phyloP scores from a whole-genome alignment of 2,113 vertebrate genomes.

The Hoplias malabaricus region DNA sequence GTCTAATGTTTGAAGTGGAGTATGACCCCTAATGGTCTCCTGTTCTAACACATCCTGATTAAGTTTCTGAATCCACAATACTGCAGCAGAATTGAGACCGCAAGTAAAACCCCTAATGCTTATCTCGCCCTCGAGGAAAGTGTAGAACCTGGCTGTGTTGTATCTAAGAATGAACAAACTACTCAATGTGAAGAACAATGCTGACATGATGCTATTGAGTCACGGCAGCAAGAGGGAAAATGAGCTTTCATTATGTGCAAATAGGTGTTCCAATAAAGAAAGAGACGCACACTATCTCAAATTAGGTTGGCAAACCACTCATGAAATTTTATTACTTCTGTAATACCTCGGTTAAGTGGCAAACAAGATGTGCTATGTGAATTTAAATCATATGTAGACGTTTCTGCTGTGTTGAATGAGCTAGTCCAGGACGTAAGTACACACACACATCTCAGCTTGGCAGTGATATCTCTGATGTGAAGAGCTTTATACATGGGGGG shows the following conservation, averaged over 20 bases:
- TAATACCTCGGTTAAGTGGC: neutral
- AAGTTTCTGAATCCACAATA: neutral
- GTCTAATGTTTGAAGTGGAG: conserved; percentile 13
- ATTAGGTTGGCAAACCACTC: neutral
- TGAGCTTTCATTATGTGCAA: neutral
- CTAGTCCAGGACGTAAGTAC: neutral
- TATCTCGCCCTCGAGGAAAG: neutral
- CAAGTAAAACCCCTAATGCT: neutral
- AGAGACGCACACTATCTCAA: neutral
- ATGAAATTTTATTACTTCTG: conserved; percentile 6
- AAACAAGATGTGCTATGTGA: neutral
- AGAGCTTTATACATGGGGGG: neutral
- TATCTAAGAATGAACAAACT: neutral
- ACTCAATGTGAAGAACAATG: conserved; percentile 4
- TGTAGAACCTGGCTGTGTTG: neutral
- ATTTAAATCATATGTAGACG: neutral
- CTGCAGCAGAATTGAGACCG: neutral
- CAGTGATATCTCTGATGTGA: neutral
- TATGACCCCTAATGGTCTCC: neutral
- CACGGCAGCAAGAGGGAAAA: neutral
- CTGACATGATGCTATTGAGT: neutral
- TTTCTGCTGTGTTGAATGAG: neutral
- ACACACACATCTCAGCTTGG: too few relatives aligned
- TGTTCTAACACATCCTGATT: neutral
- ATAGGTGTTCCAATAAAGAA: conserved; percentile 25